Conservation (phyloP, 1,140 invertebrate species). For the Frieseomelitta varia region DNA sequence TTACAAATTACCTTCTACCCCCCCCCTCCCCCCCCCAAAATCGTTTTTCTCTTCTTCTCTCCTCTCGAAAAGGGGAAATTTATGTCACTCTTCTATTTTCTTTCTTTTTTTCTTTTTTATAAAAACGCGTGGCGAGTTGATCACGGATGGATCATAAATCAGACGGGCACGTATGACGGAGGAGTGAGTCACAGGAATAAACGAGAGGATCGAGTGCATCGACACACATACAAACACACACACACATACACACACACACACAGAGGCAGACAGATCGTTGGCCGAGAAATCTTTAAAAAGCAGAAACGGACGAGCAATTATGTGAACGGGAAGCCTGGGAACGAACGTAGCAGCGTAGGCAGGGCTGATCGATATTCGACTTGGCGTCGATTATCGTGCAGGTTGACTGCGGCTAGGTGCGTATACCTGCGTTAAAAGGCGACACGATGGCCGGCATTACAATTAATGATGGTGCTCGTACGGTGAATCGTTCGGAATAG, state of each 20-base stretch:
- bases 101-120: too few relatives aligned
- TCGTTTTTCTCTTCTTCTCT: too few relatives aligned
- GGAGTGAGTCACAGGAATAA: neutral
- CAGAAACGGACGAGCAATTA: constrained; percentile 11
- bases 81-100: too few relatives aligned
- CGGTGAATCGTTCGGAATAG: constrained; percentile 66
- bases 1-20: too few relatives aligned
- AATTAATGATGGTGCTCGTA: constrained; percentile 73
- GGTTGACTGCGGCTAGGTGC: constrained; percentile 37
- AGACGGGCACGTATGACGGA: neutral
- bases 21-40: too few relatives aligned
- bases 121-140: neutral
- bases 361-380: constrained; percentile 70
- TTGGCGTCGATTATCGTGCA: constrained; percentile 67
- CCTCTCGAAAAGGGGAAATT: too few relatives aligned
- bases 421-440: constrained; percentile 67
- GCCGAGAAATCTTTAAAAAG: neutral
- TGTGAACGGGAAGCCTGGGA: constrained; percentile 17
- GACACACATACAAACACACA: neutral
- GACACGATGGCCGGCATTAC: constrained; percentile 70
- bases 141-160: neutral
- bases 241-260: too few relatives aligned
- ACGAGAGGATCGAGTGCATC: neutral
- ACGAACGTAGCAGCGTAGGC: constrained; percentile 28
- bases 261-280: neutral